Conservation (phyloP, 1,140 invertebrate species). For the Charaxes varanes region DNA sequence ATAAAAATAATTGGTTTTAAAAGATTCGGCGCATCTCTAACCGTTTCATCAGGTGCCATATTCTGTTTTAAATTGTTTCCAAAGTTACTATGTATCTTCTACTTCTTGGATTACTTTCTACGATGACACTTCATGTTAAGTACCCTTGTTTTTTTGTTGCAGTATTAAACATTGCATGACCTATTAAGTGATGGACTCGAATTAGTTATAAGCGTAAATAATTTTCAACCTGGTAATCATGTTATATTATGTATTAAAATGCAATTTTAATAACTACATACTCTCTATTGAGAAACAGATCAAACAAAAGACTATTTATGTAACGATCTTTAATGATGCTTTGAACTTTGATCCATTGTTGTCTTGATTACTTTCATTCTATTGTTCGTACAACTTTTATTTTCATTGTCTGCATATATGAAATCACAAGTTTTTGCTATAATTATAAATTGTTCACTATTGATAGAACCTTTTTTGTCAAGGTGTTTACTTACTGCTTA, state of each 20-base stretch:
- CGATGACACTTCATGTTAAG: neutral
- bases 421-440: constrained; percentile 8
- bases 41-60: too few relatives aligned
- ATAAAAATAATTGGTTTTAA: too few relatives aligned
- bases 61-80: too few relatives aligned
- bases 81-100: too few relatives aligned
- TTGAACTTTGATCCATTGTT: constrained; percentile 8
- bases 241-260: constrained; percentile 11
- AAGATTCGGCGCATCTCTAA: too few relatives aligned
- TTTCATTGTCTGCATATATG: constrained; percentile 7
- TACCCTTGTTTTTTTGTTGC: constrained; percentile 15
- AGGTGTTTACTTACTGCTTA: constrained; percentile 28
- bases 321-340: neutral
- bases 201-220: constrained; percentile 19
- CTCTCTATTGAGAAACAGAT: neutral
- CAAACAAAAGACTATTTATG: neutral
- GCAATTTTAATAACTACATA: constrained; percentile 3
- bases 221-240: too few relatives aligned
- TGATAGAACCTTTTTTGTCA: constrained; percentile 56
- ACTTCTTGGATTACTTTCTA: neutral
- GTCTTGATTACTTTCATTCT: constrained; percentile 12
- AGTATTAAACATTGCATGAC: constrained; percentile 13
- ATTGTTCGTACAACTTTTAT: constrained; percentile 8
- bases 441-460: too few relatives aligned
- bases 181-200: constrained; percentile 15